phyloP scores from a whole-genome alignment of 2,797 vertebrate species.

The Sardinella longiceps region DNA sequence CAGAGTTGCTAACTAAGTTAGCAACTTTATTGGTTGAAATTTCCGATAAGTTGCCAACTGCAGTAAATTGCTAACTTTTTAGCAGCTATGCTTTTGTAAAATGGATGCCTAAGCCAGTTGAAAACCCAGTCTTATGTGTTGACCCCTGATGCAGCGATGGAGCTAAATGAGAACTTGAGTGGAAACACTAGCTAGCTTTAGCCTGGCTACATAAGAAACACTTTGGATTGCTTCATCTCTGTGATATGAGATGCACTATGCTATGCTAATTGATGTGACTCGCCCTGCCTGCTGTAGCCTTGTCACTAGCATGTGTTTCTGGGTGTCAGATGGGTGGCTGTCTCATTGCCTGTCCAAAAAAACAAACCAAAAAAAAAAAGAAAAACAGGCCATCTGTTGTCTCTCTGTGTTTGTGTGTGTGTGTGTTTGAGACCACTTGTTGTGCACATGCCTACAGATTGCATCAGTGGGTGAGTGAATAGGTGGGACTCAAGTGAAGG shows the following conservation, averaged over 20 bases:
- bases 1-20: too few species aligned
- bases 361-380: not conserved
- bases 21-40: too few species aligned
- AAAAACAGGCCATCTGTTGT: not conserved
- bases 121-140: too few species aligned
- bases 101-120: too few species aligned
- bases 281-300: not conserved
- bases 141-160: too few species aligned
- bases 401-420: too few species aligned
- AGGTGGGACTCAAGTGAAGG: not conserved
- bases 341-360: slow-evolving; percentile 17
- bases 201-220: too few species aligned
- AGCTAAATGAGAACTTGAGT: too few species aligned
- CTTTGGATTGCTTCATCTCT: not conserved
- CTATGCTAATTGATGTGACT: not conserved
- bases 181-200: too few species aligned
- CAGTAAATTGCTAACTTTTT: too few species aligned
- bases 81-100: too few species aligned
- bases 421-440: not conserved
- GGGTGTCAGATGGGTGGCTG: slow-evolving; percentile 10
- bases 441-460: not conserved
- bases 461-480: not conserved
- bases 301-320: slow-evolving; percentile 17
- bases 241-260: not conserved
- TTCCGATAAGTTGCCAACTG: too few species aligned